Evolutionary conservation across 1,140 invertebrate species (phyloP), one percentile per base, ranked within the genome.

Genomic region (Oreohelix idahoensis): DNA sequence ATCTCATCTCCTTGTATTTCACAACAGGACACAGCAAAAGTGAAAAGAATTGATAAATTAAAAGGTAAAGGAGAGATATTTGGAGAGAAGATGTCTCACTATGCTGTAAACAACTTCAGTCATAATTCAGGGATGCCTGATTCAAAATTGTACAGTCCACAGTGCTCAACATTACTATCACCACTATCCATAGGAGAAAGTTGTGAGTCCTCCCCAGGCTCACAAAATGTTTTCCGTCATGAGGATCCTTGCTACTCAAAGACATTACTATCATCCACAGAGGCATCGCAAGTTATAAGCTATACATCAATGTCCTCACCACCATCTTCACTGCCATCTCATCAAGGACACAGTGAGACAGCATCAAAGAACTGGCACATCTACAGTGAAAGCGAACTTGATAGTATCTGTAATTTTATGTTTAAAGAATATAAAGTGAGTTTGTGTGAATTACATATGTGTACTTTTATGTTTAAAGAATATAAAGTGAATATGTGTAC

Each of bases 301-400:
- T n/a, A 42, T 26, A 35, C 69, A 71, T 10, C 69, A 39, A 36
- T 26, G 26, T 39, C 71, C 13, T 42, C 23, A 42, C 26, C 5
- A 39, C 29, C 32, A 71, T 39, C 71, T 23, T 23, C 11, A 73
- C 38, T 23, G 38, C 11, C 26, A 39, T n/a, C 13, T 71, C 36
- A 39, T 8, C 71, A 73, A 23, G 29, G 13, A 8, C 4, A 11
- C 11, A 23, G 17, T 39, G 26, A 42, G 36, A 20, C 38, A 73
- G 4, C 77, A 20, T 26, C 23, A 35, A 69, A 36, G 4, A 23
- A 42, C 32, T 39, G 79, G 69, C 63, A 49, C 35, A 66, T 42
- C 2, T 71, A 71, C n/a, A 80, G 63, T 39, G 63, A 80, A 39
- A 39, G 11, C 5, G 79, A 80, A 36, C 63, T 80, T 1, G 63